Evolutionary conservation across 2,113 vertebrate genomes (phyloP).

Genomic region (Odobenus rosmarus): DNA sequence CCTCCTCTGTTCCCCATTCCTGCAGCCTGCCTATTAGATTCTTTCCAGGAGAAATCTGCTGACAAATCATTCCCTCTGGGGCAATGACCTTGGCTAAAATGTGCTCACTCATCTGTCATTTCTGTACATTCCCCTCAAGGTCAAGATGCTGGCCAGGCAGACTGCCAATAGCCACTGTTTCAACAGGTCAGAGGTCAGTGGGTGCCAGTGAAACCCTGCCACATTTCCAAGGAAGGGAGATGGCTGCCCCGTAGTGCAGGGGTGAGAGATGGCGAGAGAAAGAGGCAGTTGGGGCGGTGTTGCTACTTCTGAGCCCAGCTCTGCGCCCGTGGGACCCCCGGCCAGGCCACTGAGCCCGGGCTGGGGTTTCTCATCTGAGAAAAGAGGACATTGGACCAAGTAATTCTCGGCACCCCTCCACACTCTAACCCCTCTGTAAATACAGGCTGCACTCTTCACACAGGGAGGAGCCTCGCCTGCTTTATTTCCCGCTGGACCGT

Average conservation of each 20-base stretch:
- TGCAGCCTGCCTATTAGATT: not conserved
- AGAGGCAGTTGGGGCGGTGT: rapidly evolving
- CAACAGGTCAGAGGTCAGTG: not conserved
- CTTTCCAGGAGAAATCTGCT: not conserved
- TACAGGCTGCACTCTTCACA: rapidly evolving
- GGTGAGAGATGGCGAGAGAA: not conserved
- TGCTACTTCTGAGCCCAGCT: not conserved
- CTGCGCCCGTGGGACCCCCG: not conserved
- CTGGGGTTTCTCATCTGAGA: not conserved
- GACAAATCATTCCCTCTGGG: not conserved
- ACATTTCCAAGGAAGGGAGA: not conserved
- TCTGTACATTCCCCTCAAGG: not conserved
- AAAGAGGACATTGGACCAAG: not conserved
- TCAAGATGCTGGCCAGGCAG: not conserved
- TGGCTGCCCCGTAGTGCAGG: not conserved
- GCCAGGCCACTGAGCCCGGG: not conserved
- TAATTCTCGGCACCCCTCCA: not conserved
- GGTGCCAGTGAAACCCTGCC: not conserved
- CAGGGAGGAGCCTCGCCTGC: not conserved
- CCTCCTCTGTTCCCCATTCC: not conserved
- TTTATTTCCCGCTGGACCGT: not conserved
- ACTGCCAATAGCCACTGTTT: not conserved
- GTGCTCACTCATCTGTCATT: not conserved
- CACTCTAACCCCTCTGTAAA: not conserved
- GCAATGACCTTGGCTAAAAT: not conserved